Percentiles rank a stretch among this genome's conserved stretches.
Evolutionary conservation across 1,140 invertebrate species (phyloP).

Genomic region (Anastrepha obliqua): DNA sequence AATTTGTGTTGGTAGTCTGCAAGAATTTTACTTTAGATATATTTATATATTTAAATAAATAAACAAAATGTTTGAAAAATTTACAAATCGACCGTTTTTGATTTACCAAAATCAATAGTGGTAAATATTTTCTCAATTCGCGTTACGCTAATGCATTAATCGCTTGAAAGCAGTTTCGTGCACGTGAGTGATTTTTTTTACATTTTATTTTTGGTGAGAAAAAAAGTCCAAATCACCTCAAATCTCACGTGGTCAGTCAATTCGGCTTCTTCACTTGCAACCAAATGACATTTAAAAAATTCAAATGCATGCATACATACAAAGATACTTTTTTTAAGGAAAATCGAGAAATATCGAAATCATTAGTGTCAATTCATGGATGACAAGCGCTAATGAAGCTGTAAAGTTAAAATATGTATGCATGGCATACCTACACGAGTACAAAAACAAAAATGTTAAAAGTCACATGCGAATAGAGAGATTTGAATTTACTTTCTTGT

Average conservation of each 20-base stretch:
- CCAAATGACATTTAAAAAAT: not conserved
- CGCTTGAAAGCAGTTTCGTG: not conserved
- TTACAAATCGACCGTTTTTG: too few species aligned
- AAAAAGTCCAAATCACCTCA: not conserved
- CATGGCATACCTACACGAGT: not conserved
- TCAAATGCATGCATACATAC: not conserved
- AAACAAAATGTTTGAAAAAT: too few species aligned
- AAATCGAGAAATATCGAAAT: slow-evolving; percentile 12
- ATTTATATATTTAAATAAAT: too few species aligned
- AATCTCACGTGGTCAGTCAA: not conserved
- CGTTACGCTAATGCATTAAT: not conserved
- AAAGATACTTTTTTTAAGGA: not conserved
- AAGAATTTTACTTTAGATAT: too few species aligned
- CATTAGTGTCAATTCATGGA: slow-evolving; percentile 36
- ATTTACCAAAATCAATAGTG: too few species aligned
- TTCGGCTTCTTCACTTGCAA: not conserved
- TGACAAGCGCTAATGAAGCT: slow-evolving; percentile 32
- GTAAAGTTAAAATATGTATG: not conserved
- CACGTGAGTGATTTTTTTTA: not conserved
- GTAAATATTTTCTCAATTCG: too few species aligned
- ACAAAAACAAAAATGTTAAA: not conserved
- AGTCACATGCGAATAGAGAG: not conserved
- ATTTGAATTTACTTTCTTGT: slow-evolving; percentile 20
- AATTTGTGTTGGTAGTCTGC: too few species aligned
- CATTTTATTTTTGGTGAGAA: not conserved